Base-by-base conservation (phyloP, 2,888 invertebrate species). In the Ichneumoninae sp. region DNA sequence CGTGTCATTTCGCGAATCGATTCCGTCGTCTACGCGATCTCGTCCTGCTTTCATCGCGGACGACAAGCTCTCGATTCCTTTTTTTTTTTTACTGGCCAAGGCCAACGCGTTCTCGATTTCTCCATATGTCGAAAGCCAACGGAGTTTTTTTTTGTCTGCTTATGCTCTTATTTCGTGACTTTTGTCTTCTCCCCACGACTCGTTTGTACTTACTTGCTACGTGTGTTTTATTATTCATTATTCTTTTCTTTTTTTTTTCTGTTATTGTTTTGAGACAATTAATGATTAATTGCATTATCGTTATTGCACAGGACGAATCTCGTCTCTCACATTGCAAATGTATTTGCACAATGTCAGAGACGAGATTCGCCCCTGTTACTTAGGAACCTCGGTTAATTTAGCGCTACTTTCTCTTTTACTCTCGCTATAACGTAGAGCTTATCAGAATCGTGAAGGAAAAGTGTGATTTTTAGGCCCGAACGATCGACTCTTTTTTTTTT, bases 251-350 rank as follows among this genome's bases (percentile, higher is more conserved):
- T 26, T 3, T 26, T 26, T 26, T 26, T 8, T 0, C 13, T 70
- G 10, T 66, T 66, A 8, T 66, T 66, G 68, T 68, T 36, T 69
- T 7, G 63, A 63, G 33, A 30, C 63, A 63, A 68, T 60, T 40
- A 66, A 66, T 47, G 57, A 57, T 54, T 57, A 76, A 52, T 66
- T 69, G 60, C 73, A 77, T 71, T 81, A 50, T 66, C 57, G 26
- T 78, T 74, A 65, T 84, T 40, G 57, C 78, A 54, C 52, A 76
- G 78, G 74, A 77, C 81, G 82, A 86, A 79, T 85, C 86, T 78
- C 75, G 79, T 60, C 73, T 81, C 44, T 78, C 71, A 30, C 78
- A 65, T 50, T 52, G 73, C 69, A 69, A 13, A 40, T 26, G 8
- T 1, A 65, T 40, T 10, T 19, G 47, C 16, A 80, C 79, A 69